A percentile compares a stretch with the other conserved stretches of the same genome.
Conservation (phyloP, 2,888 invertebrate species). For the Cyrtodaria siliqua region DNA sequence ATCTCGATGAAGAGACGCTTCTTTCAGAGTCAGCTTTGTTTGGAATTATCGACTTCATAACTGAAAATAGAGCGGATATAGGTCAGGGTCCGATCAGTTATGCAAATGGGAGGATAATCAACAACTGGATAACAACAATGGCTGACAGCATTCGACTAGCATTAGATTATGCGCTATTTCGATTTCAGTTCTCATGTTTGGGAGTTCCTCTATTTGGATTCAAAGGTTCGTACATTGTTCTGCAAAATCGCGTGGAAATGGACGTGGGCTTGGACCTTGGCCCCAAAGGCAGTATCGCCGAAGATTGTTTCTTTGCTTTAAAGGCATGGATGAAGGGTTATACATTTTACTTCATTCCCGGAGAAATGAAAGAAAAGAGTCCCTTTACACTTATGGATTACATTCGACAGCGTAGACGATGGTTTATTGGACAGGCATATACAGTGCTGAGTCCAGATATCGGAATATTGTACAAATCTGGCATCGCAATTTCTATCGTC, state of each 20-base stretch:
- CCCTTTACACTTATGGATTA: constrained; percentile 32
- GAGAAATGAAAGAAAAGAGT: constrained; percentile 40
- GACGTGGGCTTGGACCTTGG: constrained; percentile 36
- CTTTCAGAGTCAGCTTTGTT: constrained; percentile 17
- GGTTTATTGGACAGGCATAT: constrained; percentile 29
- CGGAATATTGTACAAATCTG: not conserved
- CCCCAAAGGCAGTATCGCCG: constrained; percentile 36
- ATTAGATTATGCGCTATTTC: constrained; percentile 31
- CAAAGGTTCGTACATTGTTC: constrained; percentile 38
- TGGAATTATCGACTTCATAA: constrained; percentile 31
- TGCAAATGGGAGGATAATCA: constrained; percentile 29
- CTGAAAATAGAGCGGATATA: constrained; percentile 21
- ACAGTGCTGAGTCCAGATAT: constrained; percentile 11
- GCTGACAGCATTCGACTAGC: constrained; percentile 27
- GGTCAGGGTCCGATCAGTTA: constrained; percentile 37
- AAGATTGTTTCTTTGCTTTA: constrained; percentile 34
- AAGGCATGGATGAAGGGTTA: constrained; percentile 25
- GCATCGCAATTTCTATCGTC: not conserved
- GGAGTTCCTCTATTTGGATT: constrained; percentile 26
- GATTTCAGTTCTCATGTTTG: constrained; percentile 19
- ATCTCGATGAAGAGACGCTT: constrained; percentile 30
- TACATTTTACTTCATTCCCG: constrained; percentile 27
- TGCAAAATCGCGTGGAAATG: constrained; percentile 19
- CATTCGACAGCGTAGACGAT: constrained; percentile 33
- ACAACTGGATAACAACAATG: constrained; percentile 33